A percentile compares a stretch with the other conserved stretches of the same genome.
These are phyloP conservation scores for Idaea dimidiata DNA, from an alignment of 2,888 invertebrate genomes.

Conservation along the genomic window DNA sequence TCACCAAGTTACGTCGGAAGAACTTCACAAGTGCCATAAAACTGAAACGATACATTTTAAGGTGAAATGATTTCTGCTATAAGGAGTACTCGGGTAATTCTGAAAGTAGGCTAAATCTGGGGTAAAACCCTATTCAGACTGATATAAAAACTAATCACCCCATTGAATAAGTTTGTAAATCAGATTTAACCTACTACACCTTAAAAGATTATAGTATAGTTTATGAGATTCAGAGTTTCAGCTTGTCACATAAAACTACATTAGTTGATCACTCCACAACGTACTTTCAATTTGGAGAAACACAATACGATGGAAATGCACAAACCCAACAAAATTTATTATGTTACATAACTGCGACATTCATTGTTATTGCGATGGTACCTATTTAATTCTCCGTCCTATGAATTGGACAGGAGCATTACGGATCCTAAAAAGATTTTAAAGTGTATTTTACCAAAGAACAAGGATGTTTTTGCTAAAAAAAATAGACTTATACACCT, in stretches of 20 bases:
- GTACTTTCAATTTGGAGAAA: not conserved
- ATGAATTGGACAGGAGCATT: not conserved
- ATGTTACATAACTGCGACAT: not conserved
- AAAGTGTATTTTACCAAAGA: not conserved
- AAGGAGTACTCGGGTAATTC: too few species aligned
- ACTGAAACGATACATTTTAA: constrained; percentile 35
- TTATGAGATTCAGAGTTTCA: too few species aligned
- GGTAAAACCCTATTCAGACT: too few species aligned
- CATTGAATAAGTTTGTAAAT: too few species aligned
- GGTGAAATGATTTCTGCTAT: not conserved
- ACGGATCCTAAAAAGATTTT: not conserved
- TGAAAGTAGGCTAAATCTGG: too few species aligned
- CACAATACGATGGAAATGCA: not conserved
- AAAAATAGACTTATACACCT: not conserved
- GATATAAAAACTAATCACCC: too few species aligned
- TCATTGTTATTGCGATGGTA: not conserved
- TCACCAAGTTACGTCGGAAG: constrained; percentile 83
- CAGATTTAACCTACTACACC: too few species aligned
- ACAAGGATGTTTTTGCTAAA: not conserved
- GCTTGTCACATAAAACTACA: not conserved
- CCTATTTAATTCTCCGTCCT: not conserved
- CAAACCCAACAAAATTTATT: not conserved
- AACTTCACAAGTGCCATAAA: constrained; percentile 78
- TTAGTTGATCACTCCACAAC: not conserved
- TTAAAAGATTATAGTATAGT: too few species aligned